A percentile compares a stretch with the other conserved stretches of the same genome.
Evolutionary conservation across 2,797 vertebrate genomes (phyloP).

Genomic region (Knipowitschia caucasica): DNA sequence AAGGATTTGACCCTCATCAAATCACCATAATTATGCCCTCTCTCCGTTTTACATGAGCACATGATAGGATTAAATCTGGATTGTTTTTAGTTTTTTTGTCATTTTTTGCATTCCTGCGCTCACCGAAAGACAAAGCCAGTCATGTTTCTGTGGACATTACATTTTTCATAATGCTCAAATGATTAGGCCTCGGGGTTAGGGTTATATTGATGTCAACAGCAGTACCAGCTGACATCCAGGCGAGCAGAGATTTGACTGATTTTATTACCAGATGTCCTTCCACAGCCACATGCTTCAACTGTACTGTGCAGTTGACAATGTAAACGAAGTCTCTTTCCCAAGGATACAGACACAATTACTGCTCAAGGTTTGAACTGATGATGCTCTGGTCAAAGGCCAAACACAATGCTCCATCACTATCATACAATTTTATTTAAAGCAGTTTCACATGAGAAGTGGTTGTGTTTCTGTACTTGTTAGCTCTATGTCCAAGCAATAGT

Average conservation of each 20-base stretch:
- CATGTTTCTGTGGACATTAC: background rate
- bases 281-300: background rate
- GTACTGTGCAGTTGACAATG: no score
- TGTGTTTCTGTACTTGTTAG: background rate
- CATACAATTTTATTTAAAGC: background rate
- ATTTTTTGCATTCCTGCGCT: background rate
- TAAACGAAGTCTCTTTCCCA: background rate
- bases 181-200: background rate
- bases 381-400: background rate
- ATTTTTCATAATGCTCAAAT: background rate
- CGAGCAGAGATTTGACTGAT: background rate
- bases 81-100: background rate
- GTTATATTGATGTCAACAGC: background rate
- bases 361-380: no score
- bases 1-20: conserved; percentile 35
- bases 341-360: no score
- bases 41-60: conserved; percentile 14
- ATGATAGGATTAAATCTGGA: background rate
- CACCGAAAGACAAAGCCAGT: background rate
- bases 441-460: background rate
- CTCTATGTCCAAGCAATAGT: no score
- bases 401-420: background rate
- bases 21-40: conserved; percentile 16
- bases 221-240: background rate
- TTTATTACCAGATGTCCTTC: background rate